These are phyloP conservation scores for Melieria omissa DNA, from an alignment of 2,888 invertebrate genomes.

Conservation along the genomic window DNA sequence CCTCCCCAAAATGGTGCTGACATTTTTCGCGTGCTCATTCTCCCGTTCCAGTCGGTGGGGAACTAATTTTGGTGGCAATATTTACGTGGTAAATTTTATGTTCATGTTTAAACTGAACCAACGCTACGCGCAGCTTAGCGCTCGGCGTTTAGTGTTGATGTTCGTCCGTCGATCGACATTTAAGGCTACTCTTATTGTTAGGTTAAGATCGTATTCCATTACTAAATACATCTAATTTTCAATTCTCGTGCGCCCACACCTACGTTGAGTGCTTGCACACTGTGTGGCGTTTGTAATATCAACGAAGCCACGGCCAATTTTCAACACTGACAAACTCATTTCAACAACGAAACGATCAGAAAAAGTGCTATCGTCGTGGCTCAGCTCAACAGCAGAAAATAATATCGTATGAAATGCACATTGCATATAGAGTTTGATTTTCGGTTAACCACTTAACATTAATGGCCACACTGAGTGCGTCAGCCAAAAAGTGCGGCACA, in stretches of 20 bases:
- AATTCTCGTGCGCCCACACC: no score
- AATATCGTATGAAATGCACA: background rate
- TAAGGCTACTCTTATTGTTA: constrained; percentile 28
- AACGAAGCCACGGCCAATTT: background rate
- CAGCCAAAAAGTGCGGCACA: no score
- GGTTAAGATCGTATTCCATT: constrained; percentile 26
- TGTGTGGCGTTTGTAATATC: background rate
- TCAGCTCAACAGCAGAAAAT: background rate
- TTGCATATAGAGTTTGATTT: background rate
- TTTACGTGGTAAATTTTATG: constrained; percentile 6
- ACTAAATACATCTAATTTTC: background rate
- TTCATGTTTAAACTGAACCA: background rate
- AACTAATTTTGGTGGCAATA: constrained; percentile 40
- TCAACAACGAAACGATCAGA: background rate
- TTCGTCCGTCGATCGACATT: constrained; percentile 3
- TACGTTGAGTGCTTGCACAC: background rate
- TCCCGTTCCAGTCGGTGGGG: constrained; percentile 38
- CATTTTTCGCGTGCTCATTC: background rate
- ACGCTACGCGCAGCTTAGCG: no score
- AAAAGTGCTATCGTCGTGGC: background rate
- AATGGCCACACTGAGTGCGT: background rate
- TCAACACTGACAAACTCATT: no score
- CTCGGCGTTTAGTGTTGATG: background rate
- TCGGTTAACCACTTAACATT: background rate
- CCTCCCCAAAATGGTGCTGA: background rate